These are phyloP conservation scores for Nomada fabriciana DNA, from an alignment of 2,888 invertebrate genomes.

Conservation along the genomic window DNA sequence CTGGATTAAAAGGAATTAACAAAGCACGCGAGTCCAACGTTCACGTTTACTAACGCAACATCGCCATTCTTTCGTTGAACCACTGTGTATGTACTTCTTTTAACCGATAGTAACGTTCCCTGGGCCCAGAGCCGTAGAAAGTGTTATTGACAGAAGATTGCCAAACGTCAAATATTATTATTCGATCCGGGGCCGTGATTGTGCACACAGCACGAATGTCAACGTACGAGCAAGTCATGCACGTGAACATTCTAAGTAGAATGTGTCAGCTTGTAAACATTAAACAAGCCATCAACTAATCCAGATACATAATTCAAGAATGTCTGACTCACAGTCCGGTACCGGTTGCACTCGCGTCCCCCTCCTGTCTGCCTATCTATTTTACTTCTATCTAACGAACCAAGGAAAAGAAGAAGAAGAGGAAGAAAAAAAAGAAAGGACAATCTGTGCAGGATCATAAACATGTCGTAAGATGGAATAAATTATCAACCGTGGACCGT, in stretches of 20 bases:
- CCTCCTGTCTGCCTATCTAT: not conserved
- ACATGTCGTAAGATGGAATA: conserved; percentile 34
- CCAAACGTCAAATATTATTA: conserved; percentile 27
- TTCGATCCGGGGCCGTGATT: conserved; percentile 9
- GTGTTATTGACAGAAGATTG: conserved; percentile 2
- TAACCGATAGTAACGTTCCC: not conserved
- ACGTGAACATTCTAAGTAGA: conserved; percentile 44
- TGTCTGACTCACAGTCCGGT: conserved; percentile 58
- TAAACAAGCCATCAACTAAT: conserved; percentile 61
- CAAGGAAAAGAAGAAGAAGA: not conserved
- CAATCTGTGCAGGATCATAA: conserved; percentile 32
- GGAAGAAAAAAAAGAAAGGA: not conserved
- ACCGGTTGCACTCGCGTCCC: conserved; percentile 23
- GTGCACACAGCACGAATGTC: conserved; percentile 24
- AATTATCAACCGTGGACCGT: conserved; percentile 51
- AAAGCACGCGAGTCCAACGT: conserved; percentile 7
- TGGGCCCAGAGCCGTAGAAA: not conserved
- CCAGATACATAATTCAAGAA: conserved; percentile 71
- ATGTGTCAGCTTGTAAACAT: conserved; percentile 59
- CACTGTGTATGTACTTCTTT: not conserved
- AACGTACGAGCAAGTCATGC: conserved; percentile 38
- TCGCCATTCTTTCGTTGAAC: not conserved
- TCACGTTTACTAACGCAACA: not conserved
- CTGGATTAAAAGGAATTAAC: not conserved
- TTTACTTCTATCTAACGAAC: not conserved